Percentiles rank a stretch among this genome's conserved stretches.
Evolutionary conservation across 2,113 vertebrate species (phyloP).

Genomic region (Machaerirhynchus nigripectus): DNA sequence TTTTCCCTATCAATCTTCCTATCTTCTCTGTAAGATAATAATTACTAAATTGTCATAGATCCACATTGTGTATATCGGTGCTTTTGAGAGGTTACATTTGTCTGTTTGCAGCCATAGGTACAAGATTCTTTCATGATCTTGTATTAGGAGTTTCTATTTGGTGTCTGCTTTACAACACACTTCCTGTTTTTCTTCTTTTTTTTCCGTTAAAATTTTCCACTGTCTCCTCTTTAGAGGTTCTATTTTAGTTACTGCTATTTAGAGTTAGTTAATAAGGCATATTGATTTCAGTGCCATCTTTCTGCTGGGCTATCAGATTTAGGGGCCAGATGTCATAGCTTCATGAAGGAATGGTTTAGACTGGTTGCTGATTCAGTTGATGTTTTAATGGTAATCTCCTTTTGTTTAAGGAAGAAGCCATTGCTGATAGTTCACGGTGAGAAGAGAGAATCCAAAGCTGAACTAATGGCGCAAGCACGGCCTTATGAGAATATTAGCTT

Average conservation of each 20-base stretch:
- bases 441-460: constrained; percentile 91
- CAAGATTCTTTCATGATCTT: not conserved
- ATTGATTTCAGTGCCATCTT: not conserved
- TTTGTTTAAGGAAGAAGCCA: constrained; percentile 80
- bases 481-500: constrained; percentile 86
- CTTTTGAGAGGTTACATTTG: not conserved
- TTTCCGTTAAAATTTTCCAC: not conserved
- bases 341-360: not conserved
- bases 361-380: not conserved
- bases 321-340: not conserved
- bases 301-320: not conserved
- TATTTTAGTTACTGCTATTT: not conserved
- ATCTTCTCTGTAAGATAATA: not conserved
- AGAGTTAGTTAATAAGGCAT: not conserved
- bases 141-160: not conserved
- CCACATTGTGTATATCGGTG: not conserved
- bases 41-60: not conserved
- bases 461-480: constrained; percentile 82
- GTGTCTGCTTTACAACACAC: fast-evolving
- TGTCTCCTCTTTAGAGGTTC: not conserved
- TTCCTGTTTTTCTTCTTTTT: not conserved
- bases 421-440: constrained; percentile 92
- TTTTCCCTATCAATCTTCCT: not conserved
- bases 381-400: not conserved
- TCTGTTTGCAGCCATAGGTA: not conserved